These are phyloP conservation scores for Anas platyrhynchos DNA, from an alignment of 2,113 vertebrate genomes.

Conservation along the genomic window DNA sequence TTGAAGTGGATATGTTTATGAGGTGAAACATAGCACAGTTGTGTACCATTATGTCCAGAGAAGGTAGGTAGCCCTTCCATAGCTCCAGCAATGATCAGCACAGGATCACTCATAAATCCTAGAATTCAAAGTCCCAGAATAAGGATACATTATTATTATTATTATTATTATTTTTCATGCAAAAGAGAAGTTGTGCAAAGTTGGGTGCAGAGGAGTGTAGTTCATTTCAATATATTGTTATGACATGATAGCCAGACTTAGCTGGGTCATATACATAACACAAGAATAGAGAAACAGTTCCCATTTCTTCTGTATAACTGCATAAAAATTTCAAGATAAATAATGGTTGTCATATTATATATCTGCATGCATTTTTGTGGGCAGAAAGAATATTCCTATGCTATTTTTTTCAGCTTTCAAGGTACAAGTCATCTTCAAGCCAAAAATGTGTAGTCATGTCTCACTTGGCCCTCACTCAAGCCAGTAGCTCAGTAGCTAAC, in stretches of 20 bases:
- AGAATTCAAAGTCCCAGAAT: not conserved
- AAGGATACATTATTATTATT: not conserved
- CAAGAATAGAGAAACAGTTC: not conserved
- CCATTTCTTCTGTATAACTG: not conserved
- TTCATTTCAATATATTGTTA: not conserved
- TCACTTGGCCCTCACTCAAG: not conserved
- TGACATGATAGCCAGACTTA: not conserved
- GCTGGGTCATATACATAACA: not conserved
- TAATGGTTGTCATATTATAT: not conserved
- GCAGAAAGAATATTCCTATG: not conserved
- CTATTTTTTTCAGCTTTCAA: not conserved
- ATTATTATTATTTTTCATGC: not conserved
- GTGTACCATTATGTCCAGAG: not conserved
- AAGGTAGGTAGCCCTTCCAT: not conserved
- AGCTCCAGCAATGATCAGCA: not conserved
- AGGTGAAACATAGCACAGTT: not conserved
- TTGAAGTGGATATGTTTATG: not conserved
- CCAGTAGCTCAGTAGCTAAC: not conserved
- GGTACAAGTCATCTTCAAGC: not conserved
- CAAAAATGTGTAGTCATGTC: not conserved
- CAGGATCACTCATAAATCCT: not conserved
- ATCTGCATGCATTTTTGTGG: not conserved
- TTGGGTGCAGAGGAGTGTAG: not conserved
- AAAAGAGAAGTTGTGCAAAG: not conserved
- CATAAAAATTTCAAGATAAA: not conserved